Percentiles rank a stretch among this genome's conserved stretches.
These are phyloP conservation scores for Lathronympha strigana DNA, from an alignment of 2,888 invertebrate species.

Conservation along the genomic window DNA sequence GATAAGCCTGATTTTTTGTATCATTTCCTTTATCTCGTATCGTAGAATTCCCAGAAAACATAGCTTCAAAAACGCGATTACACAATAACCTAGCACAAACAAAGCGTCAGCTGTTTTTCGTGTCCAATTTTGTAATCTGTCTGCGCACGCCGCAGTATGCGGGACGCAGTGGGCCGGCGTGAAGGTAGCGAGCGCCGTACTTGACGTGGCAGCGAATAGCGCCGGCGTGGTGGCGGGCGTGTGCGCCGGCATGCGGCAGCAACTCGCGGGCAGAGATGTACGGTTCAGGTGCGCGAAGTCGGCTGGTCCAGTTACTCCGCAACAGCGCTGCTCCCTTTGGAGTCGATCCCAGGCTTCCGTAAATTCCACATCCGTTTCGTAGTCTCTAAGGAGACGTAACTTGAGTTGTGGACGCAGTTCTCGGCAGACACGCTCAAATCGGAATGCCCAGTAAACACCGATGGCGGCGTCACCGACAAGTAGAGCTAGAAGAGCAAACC, in stretches of 20 bases:
- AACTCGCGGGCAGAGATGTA: slow-evolving; percentile 74
- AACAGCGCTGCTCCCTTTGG: slow-evolving; percentile 90
- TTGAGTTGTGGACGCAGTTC: slow-evolving; percentile 88
- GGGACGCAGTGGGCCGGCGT: slow-evolving; percentile 76
- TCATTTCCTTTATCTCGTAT: slow-evolving; percentile 95
- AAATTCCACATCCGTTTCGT: slow-evolving; percentile 89
- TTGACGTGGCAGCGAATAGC: slow-evolving; percentile 65
- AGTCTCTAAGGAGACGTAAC: slow-evolving; percentile 86
- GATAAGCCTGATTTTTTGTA: slow-evolving; percentile 93
- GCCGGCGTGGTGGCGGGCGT: slow-evolving; percentile 81
- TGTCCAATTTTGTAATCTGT: slow-evolving; percentile 89
- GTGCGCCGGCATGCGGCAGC: slow-evolving; percentile 76
- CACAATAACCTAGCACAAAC: slow-evolving; percentile 93
- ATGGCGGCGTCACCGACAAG: slow-evolving; percentile 93
- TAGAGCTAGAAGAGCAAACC: slow-evolving; percentile 90
- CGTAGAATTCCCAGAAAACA: slow-evolving; percentile 94
- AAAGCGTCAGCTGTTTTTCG: slow-evolving; percentile 91
- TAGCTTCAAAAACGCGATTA: slow-evolving; percentile 94
- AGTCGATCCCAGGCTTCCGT: slow-evolving; percentile 91
- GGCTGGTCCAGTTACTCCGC: slow-evolving; percentile 88
- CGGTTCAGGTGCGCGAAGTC: slow-evolving; percentile 79
- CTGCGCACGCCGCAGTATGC: slow-evolving; percentile 88
- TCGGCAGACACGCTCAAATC: slow-evolving; percentile 89
- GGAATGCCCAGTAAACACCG: slow-evolving; percentile 93
- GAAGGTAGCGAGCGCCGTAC: slow-evolving; percentile 66